Evolutionary conservation across 2,888 invertebrate genomes (phyloP), one percentile per base, ranked within the genome.

Genomic region (Hymenopus coronatus): DNA sequence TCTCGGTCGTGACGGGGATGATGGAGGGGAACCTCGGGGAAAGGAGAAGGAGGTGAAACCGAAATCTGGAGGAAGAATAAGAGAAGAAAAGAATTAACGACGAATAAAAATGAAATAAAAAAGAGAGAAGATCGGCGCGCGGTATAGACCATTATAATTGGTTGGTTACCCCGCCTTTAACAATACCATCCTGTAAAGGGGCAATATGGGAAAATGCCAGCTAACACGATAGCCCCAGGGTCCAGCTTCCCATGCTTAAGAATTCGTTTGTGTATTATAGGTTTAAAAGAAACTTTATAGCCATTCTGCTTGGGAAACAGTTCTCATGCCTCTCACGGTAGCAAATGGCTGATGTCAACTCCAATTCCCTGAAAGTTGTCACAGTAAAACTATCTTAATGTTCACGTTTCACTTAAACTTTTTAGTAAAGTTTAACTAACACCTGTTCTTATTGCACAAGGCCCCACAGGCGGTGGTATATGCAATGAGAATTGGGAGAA

Each of bases 201-300:
- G 83, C 89, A 86, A 88, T 89, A 89, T 89, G 89, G 89, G 89
- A 89, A 89, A 89, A 89, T 85, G 89, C 83, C 85, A 84, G 82
- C 88, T 46, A 28, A 15, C 83, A 83, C 86, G 84, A 70, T 70
- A 70, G 54, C 54, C 54, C 4, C 54, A 6, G 85, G 88, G 82
- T 85, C 70, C 85, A 84, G 84, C 83, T 54, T n/a, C 83, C 88
- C 88, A 82, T 82, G 28, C 82, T 82, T 20, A 9, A n/a, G 30
- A 88, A 46, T 85, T 30, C 85, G 27, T 82, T 70, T 70, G 54
- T 20, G 20, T 70, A 1, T 30, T 84, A 30, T 84, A 28, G 30
- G 83, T 84, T n/a, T n/a, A 84, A 84, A 84, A 30, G 28, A 84
- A 84, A 84, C 84, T 84, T 28, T 25, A 28, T 85, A 46, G 40